phyloP scores from a whole-genome alignment of 92 coral and sea anemone species.

The Parazoanthus darwini region DNA sequence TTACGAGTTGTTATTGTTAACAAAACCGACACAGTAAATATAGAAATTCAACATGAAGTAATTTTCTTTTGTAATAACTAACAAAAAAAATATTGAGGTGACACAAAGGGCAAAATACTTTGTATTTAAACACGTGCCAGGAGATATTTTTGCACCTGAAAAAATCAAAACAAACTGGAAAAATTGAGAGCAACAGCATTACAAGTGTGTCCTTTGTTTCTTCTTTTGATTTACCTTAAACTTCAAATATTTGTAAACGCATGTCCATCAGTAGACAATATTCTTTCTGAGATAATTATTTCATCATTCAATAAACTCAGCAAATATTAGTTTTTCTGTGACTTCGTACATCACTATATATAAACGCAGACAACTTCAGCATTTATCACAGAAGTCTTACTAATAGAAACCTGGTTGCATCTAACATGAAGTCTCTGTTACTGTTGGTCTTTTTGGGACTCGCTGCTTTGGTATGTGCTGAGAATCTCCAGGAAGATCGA shows the following conservation, averaged over 20 bases:
- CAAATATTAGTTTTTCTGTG: not conserved
- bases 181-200: conserved; percentile 14
- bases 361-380: not conserved
- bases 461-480: conserved; percentile 15
- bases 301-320: not conserved
- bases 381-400: not conserved
- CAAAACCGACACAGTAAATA: not conserved
- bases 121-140: not conserved
- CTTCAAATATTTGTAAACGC: not conserved
- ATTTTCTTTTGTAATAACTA: not conserved
- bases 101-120: not conserved
- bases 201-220: not conserved
- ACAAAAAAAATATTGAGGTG: not conserved
- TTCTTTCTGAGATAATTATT: not conserved
- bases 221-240: not conserved
- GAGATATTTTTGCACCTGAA: conserved; percentile 12
- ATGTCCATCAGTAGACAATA: not conserved
- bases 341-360: not conserved
- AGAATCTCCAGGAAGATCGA: conserved; percentile 11
- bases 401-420: not conserved
- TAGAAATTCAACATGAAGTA: too few species aligned
- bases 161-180: not conserved
- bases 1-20: not conserved
- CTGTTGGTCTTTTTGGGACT: conserved; percentile 21
- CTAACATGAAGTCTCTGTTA: not conserved